These are phyloP conservation scores for Gasterosteus aculeatus DNA, from an alignment of 2,113 vertebrate species.

Conservation along the genomic window DNA sequence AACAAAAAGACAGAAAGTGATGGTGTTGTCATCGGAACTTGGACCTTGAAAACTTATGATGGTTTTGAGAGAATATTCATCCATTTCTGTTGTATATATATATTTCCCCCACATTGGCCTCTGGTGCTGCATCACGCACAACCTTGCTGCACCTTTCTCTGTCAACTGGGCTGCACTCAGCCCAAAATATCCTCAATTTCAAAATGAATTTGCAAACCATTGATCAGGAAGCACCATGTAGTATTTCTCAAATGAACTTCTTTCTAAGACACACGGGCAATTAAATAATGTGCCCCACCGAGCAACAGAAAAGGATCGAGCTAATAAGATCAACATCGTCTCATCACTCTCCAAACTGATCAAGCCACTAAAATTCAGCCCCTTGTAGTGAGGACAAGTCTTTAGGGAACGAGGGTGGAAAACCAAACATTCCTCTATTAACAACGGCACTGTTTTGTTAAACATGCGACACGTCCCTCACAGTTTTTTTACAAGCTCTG, in stretches of 20 bases:
- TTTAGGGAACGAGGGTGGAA: not conserved
- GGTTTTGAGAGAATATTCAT: not conserved
- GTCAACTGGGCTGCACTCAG: not conserved
- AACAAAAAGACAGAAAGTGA: not conserved
- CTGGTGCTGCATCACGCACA: not conserved
- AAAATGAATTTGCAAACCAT: constrained; percentile 28
- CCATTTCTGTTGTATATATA: not conserved
- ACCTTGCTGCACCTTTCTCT: not conserved
- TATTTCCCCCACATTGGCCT: not conserved
- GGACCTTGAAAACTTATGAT: not conserved
- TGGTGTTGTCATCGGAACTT: not conserved
- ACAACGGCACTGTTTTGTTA: constrained; percentile 1
- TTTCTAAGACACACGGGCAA: constrained; percentile 31
- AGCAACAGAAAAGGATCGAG: constrained; percentile 40
- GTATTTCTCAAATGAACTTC: constrained; percentile 20
- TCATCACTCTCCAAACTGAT: constrained; percentile 48
- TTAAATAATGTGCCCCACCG: constrained; percentile 31
- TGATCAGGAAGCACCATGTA: constrained; percentile 3
- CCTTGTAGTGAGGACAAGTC: constrained; percentile 4
- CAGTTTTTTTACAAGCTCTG: not conserved
- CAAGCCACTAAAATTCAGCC: constrained; percentile 14
- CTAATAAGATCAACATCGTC: constrained; percentile 25
- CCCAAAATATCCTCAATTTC: constrained; percentile 14
- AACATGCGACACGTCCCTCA: not conserved
- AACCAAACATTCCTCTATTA: not conserved